Conservation (phyloP, 2,113 vertebrate species). For the Oncorhynchus gorbuscha region DNA sequence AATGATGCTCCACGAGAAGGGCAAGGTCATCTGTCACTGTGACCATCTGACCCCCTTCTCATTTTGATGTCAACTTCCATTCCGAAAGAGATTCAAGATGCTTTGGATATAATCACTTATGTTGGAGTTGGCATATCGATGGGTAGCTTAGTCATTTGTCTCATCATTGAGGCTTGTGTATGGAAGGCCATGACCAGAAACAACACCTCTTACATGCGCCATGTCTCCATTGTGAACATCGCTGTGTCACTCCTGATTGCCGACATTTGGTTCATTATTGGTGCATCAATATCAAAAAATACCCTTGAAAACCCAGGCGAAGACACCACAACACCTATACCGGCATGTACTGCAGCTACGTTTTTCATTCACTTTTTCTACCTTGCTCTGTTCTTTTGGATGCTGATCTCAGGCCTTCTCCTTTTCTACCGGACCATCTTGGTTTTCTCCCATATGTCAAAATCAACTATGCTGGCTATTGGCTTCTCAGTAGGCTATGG, state of each 20-base stretch:
- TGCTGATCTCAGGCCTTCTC: conserved; percentile 83
- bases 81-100: accelerated
- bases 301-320: conserved; percentile 32
- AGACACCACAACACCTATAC: conserved; percentile 8
- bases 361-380: conserved; percentile 91
- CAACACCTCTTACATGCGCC: conserved; percentile 81
- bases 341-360: conserved; percentile 75
- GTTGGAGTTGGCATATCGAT: conserved; percentile 81
- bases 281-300: conserved; percentile 40
- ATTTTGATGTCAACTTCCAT: conserved; percentile 79
- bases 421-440: conserved; percentile 82
- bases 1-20: background rate
- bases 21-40: conserved; percentile 73
- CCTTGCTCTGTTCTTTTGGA: conserved; percentile 90
- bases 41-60: conserved; percentile 81
- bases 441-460: conserved; percentile 80
- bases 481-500: conserved; percentile 82
- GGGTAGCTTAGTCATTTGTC: conserved; percentile 76
- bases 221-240: conserved; percentile 83
- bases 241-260: conserved; percentile 78
- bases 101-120: conserved; percentile 70
- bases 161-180: conserved; percentile 75
- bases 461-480: conserved; percentile 69
- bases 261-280: conserved; percentile 82
- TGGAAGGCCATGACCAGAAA: conserved; percentile 79